Base-by-base conservation (phyloP, 1,140 invertebrate species). In the Heliconius hewitsoni region DNA sequence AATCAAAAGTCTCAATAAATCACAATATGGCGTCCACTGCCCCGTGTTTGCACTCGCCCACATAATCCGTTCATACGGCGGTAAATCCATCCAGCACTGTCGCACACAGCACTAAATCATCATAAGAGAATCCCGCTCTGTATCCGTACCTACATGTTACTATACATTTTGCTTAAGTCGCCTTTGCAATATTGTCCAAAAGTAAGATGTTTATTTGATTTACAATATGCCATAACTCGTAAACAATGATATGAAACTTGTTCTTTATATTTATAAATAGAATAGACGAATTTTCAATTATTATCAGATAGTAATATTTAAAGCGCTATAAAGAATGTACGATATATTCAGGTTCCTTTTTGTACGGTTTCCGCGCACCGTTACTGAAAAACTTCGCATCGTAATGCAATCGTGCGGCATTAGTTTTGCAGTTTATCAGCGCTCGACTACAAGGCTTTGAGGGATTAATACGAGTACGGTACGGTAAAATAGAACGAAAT, bases 41-140 rank as follows among this genome's bases (percentile, higher is more conserved):
- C 90, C 90, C 90, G 90, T 93, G 91, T 94, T 94, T 94, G 91
- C 93, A 90, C 88, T 94, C 93, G 91, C 91, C 93, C 93, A 94
- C 93, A 91, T 94, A 94, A 94, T 93, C 93, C 93, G 90, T 93
- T 94, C 90, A 88, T 92, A 89, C 87, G 90, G 86, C 91, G 86
- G 91, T 94, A 94, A 93, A 94, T 94, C 93, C 93, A 93, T 94
- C 91, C 87, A 85, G 74, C 88, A 85, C 82, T 90, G 91, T 92
- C 91, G 89, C 89, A 86, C 81, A 85, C 88, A 84, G 77, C 84
- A 91, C 89, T 94, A 94, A 93, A 94, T 94, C 93, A 94, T 94
- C 93, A 94, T 94, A 94, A 93, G 92, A 92, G 93, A 93, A 94
- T 94, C 93, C 89, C 85, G 81, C 81, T 83, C 83, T 83, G 77